Evolutionary conservation across 2,113 vertebrate species (phyloP).

Genomic region (Anser cygnoides): DNA sequence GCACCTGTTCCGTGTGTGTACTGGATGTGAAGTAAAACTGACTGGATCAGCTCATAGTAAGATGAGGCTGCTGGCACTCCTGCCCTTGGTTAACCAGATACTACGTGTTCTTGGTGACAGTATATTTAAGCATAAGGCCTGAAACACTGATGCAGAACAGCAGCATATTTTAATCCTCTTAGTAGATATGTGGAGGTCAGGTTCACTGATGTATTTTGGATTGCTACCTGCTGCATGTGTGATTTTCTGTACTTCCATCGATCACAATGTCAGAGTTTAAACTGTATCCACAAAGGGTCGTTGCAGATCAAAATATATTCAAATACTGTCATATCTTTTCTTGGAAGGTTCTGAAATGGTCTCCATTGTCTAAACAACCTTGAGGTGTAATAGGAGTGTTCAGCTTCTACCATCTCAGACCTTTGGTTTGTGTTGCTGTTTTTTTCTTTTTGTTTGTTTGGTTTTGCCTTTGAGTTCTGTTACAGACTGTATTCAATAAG

Average conservation of each 20-base stretch:
- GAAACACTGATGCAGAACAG: neutral
- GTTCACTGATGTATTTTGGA: neutral
- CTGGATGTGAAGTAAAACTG: neutral
- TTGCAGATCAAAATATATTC: neutral
- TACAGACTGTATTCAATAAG: neutral
- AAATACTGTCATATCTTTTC: neutral
- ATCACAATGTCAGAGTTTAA: neutral
- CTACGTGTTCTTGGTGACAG: fast-evolving
- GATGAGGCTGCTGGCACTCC: neutral
- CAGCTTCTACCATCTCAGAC: neutral
- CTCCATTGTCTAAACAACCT: neutral
- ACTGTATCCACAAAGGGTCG: neutral
- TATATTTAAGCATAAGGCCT: neutral
- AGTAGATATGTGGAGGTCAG: neutral
- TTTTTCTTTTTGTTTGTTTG: too few species aligned
- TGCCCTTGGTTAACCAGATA: neutral
- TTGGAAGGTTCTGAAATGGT: neutral
- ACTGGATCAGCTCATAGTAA: neutral
- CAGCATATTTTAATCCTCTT: neutral
- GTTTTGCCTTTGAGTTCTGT: neutral
- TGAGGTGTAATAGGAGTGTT: neutral
- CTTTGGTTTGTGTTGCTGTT: neutral
- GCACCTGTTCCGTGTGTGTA: fast-evolving
- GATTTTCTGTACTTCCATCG: neutral
- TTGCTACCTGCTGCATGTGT: neutral